Evolutionary conservation across 2,888 invertebrate genomes (phyloP).

Genomic region (Acanthosepion pharaonis): DNA sequence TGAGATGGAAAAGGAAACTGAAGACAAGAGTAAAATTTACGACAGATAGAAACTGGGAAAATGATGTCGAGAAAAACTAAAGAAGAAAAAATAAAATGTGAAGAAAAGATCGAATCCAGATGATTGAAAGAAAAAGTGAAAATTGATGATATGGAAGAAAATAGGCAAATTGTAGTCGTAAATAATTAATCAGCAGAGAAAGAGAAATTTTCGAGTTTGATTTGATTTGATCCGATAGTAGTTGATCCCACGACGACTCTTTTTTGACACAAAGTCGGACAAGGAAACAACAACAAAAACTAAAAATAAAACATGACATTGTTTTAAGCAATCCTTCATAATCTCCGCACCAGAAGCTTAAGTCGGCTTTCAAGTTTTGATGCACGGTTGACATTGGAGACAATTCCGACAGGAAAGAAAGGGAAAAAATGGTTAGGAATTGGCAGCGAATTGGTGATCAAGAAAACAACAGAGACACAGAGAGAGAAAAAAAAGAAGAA

Average conservation of each 20-base stretch:
- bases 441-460: neutral
- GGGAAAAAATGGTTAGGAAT: neutral
- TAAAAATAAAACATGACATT: neutral
- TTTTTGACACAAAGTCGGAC: neutral
- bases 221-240: neutral
- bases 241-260: neutral
- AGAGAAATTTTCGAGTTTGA: neutral
- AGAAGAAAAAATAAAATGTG: too few species aligned
- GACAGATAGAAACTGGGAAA: too few species aligned
- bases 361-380: neutral
- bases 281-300: neutral
- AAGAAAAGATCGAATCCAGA: too few species aligned
- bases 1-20: too few species aligned
- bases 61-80: too few species aligned
- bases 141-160: too few species aligned
- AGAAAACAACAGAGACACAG: neutral
- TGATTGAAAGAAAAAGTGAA: too few species aligned
- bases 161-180: too few species aligned
- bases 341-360: neutral
- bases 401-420: neutral
- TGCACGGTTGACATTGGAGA: conserved; percentile 14
- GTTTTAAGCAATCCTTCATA: neutral
- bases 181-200: too few species aligned
- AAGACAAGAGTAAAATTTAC: too few species aligned
- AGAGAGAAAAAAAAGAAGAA: neutral